These are phyloP conservation scores for Alexandromys oeconomus DNA, from an alignment of 2,797 vertebrate genomes.

Conservation along the genomic window DNA sequence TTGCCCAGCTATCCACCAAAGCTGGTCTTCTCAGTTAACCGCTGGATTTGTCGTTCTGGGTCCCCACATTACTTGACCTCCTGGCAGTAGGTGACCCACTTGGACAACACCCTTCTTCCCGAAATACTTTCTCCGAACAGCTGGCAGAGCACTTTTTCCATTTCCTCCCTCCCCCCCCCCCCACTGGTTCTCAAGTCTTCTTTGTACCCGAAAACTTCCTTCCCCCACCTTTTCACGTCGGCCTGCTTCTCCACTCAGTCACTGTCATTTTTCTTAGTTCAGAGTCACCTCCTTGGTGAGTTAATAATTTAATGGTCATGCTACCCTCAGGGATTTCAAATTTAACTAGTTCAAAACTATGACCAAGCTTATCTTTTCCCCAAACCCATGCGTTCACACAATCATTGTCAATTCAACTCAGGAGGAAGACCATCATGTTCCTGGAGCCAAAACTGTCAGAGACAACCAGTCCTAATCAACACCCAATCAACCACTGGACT, in stretches of 20 bases:
- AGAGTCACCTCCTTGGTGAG: conserved; percentile 16
- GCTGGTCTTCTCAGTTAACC: background rate
- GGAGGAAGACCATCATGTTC: background rate
- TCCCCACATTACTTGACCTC: background rate
- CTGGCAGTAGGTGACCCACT: background rate
- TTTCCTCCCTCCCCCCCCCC: background rate
- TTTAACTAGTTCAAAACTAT: conserved; percentile 39
- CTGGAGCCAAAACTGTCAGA: background rate
- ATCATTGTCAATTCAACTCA: background rate
- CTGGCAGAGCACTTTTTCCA: background rate
- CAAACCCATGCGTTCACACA: background rate
- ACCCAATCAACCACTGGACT: background rate
- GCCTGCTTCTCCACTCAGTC: background rate
- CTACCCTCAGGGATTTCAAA: conserved; percentile 48
- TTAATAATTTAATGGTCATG: background rate
- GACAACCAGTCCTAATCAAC: conserved; percentile 5
- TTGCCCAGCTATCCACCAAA: conserved; percentile 21
- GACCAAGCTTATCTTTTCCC: background rate
- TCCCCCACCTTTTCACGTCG: background rate
- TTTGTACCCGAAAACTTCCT: background rate
- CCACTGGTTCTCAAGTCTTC: background rate
- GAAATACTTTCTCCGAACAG: background rate
- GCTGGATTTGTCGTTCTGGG: background rate
- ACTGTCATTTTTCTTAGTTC: background rate
- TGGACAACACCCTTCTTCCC: background rate